These are phyloP conservation scores for Zophobas atratus DNA, from an alignment of 1,140 invertebrate genomes.

Conservation along the genomic window DNA sequence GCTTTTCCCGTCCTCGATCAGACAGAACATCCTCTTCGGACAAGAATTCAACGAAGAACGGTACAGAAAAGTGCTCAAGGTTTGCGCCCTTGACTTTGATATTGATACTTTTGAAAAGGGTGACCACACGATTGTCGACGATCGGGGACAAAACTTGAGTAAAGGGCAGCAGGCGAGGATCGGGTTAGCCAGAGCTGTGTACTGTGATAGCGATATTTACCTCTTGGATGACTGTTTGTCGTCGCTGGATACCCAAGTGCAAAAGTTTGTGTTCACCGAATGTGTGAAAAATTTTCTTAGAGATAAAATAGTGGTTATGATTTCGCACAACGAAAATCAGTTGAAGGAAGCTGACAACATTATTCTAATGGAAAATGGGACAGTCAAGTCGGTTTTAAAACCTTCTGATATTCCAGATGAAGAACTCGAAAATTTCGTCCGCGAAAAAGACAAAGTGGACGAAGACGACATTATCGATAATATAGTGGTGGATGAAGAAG, in stretches of 20 bases:
- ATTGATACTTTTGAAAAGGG: slow-evolving; percentile 66
- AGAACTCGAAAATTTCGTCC: slow-evolving; percentile 49
- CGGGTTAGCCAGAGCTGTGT: slow-evolving; percentile 88
- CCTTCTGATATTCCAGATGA: slow-evolving; percentile 47
- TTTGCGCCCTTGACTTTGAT: slow-evolving; percentile 59
- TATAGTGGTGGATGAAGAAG: slow-evolving; percentile 41
- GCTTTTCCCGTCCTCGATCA: slow-evolving; percentile 76
- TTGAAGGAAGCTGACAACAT: slow-evolving; percentile 82
- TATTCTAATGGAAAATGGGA: slow-evolving; percentile 76
- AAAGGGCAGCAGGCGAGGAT: slow-evolving; percentile 94
- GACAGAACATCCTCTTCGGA: slow-evolving; percentile 80
- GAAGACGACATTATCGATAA: slow-evolving; percentile 52
- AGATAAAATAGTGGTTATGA: slow-evolving; percentile 80
- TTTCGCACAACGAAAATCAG: slow-evolving; percentile 89
- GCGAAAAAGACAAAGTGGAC: slow-evolving; percentile 51
- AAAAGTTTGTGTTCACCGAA: slow-evolving; percentile 84
- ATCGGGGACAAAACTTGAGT: slow-evolving; percentile 83
- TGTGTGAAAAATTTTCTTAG: slow-evolving; percentile 80
- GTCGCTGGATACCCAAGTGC: slow-evolving; percentile 87
- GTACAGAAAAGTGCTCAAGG: slow-evolving; percentile 72
- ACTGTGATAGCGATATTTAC: slow-evolving; percentile 84
- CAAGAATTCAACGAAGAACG: slow-evolving; percentile 66
- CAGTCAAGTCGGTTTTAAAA: slow-evolving; percentile 66
- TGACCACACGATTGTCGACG: slow-evolving; percentile 88
- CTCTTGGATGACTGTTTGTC: slow-evolving; percentile 88